phyloP scores from a whole-genome alignment of 2,888 invertebrate species.

The Mythimna albipuncta region DNA sequence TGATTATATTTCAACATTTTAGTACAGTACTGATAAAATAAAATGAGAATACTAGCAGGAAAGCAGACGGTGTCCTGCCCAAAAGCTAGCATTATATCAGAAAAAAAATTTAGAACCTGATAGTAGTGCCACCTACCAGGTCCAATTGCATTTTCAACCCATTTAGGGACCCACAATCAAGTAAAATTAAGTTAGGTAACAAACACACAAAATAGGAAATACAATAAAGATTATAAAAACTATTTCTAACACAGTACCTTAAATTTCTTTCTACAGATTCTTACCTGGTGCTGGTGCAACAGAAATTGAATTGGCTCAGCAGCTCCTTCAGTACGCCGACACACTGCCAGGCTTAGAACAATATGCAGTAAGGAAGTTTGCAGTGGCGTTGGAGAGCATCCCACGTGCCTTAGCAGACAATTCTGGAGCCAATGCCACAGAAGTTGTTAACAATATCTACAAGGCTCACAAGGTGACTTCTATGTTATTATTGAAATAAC shows the following conservation, averaged over 20 bases:
- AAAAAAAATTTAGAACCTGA: too few species aligned
- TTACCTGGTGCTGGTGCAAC: slow-evolving; percentile 98
- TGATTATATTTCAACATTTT: too few species aligned
- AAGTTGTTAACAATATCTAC: slow-evolving; percentile 96
- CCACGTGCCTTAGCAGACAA: slow-evolving; percentile 98
- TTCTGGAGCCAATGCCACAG: slow-evolving; percentile 96
- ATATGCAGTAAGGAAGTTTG: slow-evolving; percentile 98
- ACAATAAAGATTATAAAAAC: too few species aligned
- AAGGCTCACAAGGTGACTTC: slow-evolving; percentile 95
- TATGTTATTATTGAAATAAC: not conserved
- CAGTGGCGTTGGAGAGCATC: slow-evolving; percentile 96
- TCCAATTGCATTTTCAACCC: too few species aligned
- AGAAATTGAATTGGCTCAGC: slow-evolving; percentile 98
- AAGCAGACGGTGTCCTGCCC: too few species aligned
- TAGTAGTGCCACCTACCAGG: too few species aligned
- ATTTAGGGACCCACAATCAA: too few species aligned
- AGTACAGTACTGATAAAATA: not conserved
- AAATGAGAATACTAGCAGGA: too few species aligned
- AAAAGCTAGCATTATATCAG: too few species aligned
- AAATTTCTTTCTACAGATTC: slow-evolving; percentile 84
- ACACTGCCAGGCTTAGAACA: slow-evolving; percentile 98
- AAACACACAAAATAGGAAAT: too few species aligned
- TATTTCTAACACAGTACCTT: not conserved
- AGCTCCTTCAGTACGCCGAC: slow-evolving; percentile 96
- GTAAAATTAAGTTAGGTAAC: too few species aligned